Conservation (phyloP, 2,113 vertebrate genomes). For the Rhagologus leucostigma region DNA sequence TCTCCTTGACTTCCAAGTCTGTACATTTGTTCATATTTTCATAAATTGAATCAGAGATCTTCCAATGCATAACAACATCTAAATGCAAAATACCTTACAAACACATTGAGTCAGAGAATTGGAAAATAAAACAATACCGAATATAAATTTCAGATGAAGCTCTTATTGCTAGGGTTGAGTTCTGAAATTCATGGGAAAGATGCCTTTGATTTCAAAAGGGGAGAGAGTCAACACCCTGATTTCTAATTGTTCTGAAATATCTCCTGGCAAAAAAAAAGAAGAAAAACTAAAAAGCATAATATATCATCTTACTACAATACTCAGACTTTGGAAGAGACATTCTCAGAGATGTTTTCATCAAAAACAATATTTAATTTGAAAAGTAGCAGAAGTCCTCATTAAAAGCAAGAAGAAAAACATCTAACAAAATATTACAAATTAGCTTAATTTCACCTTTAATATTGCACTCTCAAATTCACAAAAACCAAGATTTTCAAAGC, state of each 20-base stretch:
- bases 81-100: neutral
- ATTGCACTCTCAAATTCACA: neutral
- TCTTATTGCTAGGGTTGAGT: neutral
- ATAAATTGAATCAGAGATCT: neutral
- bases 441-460: neutral
- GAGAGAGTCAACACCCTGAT: neutral
- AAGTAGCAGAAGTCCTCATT: neutral
- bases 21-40: neutral
- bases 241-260: slow-evolving; percentile 2
- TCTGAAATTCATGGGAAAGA: neutral
- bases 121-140: neutral
- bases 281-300: neutral
- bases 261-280: neutral
- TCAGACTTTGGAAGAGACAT: neutral
- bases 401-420: neutral
- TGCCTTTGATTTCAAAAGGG: neutral
- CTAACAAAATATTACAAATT: neutral
- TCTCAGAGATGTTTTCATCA: neutral
- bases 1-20: neutral
- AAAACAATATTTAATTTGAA: neutral
- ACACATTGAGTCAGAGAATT: neutral
- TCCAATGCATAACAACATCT: neutral
- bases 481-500: neutral
- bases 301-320: neutral
- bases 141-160: neutral